phyloP scores from a whole-genome alignment of 2,888 invertebrate genomes.

The Cosmia trapezina region DNA sequence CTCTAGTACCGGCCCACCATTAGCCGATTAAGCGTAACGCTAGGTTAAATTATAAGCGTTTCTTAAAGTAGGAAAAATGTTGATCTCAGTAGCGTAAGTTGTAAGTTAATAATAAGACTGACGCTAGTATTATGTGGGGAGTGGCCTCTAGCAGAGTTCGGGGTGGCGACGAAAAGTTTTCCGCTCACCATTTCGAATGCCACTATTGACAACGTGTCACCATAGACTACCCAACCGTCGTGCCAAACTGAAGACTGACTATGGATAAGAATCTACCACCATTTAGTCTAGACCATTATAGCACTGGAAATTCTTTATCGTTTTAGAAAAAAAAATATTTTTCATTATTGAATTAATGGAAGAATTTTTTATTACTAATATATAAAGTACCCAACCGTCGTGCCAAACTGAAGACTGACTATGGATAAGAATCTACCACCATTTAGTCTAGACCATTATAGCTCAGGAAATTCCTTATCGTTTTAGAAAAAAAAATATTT shows the following conservation, averaged over 20 bases:
- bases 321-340: constrained; percentile 72
- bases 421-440: constrained; percentile 38
- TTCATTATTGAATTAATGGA: constrained; percentile 72
- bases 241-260: constrained; percentile 58
- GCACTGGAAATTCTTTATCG: constrained; percentile 56
- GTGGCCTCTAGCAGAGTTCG: constrained; percentile 64
- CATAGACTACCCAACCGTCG: constrained; percentile 21
- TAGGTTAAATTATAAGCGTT: constrained; percentile 67
- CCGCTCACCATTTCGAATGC: constrained; percentile 44
- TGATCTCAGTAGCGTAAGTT: constrained; percentile 73
- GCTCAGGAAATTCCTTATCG: constrained; percentile 56
- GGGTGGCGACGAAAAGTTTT: constrained; percentile 60
- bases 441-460: constrained; percentile 28
- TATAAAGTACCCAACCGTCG: constrained; percentile 63
- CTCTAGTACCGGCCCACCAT: constrained; percentile 46
- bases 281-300: constrained; percentile 28
- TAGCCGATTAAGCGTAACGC: constrained; percentile 73
- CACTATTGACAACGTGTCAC: constrained; percentile 36
- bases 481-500: constrained; percentile 72
- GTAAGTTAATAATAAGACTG: constrained; percentile 77
- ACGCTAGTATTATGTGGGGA: constrained; percentile 72
- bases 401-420: constrained; percentile 58
- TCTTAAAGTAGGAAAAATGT: constrained; percentile 64
- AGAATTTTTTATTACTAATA: constrained; percentile 76
- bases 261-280: constrained; percentile 38